Evolutionary conservation across 1,140 invertebrate genomes (phyloP).

Genomic region (Xylocopa sonorina): DNA sequence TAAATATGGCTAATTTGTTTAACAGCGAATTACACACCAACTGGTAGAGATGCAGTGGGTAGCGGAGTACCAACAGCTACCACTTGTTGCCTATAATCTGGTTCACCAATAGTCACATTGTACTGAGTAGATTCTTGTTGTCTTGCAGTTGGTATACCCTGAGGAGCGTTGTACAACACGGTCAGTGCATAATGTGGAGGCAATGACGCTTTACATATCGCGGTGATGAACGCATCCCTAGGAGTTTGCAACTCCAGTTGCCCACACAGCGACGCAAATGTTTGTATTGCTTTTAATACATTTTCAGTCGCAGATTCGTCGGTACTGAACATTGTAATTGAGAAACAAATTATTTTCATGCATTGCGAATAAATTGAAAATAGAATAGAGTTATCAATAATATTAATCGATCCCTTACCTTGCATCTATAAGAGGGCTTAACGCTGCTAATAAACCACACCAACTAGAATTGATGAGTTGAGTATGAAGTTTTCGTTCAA

Average conservation of each 20-base stretch:
- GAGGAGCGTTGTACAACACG: conserved; percentile 87
- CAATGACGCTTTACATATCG: conserved; percentile 96
- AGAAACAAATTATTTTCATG: conserved; percentile 7
- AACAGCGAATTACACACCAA: conserved; percentile 84
- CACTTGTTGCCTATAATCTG: conserved; percentile 92
- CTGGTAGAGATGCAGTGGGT: conserved; percentile 90
- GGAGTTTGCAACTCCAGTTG: conserved; percentile 87
- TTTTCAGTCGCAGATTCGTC: conserved; percentile 95
- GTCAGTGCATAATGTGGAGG: conserved; percentile 97
- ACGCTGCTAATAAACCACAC: conserved; percentile 95
- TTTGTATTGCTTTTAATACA: conserved; percentile 95
- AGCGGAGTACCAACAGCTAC: conserved; percentile 96
- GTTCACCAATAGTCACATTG: conserved; percentile 83
- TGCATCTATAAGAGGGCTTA: conserved; percentile 95
- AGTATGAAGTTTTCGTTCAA: conserved; percentile 84
- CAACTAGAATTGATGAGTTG: conserved; percentile 97
- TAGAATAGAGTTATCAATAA: background rate
- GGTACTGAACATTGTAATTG: conserved; percentile 84
- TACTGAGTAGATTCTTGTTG: conserved; percentile 79
- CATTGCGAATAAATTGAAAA: background rate
- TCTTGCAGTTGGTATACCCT: conserved; percentile 78
- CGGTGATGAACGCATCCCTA: conserved; percentile 95
- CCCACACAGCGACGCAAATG: conserved; percentile 91
- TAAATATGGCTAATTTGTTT: no score
- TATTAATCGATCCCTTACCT: conserved; percentile 82